Conservation (phyloP, 2,888 invertebrate species). For the Drosophila incognita region DNA sequence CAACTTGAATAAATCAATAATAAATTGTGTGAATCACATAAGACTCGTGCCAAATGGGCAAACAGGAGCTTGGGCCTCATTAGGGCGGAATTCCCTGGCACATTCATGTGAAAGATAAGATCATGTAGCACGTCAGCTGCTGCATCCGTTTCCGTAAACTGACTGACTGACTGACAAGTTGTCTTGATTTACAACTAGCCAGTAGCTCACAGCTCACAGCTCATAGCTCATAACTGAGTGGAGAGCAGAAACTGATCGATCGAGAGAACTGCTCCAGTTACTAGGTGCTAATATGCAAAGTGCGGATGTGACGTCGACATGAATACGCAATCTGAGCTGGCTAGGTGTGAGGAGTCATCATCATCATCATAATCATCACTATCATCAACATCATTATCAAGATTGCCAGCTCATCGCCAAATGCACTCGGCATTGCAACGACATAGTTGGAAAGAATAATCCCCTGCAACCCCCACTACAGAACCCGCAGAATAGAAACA, state of each 20-base stretch:
- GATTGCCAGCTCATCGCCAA: constrained; percentile 47
- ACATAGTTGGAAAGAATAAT: constrained; percentile 42
- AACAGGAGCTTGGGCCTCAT: constrained; percentile 55
- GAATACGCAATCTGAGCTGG: constrained; percentile 45
- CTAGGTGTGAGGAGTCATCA: not conserved
- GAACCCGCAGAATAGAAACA: constrained; percentile 21
- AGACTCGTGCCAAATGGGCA: constrained; percentile 33
- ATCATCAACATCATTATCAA: constrained; percentile 29
- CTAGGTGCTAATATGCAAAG: constrained; percentile 70
- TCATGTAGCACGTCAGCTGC: constrained; percentile 53
- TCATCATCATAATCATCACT: constrained; percentile 22
- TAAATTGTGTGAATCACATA: constrained; percentile 42
- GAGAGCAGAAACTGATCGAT: constrained; percentile 2
- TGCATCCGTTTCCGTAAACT: constrained; percentile 72
- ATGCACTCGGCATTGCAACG: constrained; percentile 65
- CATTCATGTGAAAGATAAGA: constrained; percentile 69
- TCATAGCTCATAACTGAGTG: not conserved
- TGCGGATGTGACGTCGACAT: constrained; percentile 53
- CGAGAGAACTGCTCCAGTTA: constrained; percentile 53
- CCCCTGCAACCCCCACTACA: not conserved
- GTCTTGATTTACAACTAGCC: constrained; percentile 4
- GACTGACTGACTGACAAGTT: constrained; percentile 13
- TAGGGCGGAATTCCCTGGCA: constrained; percentile 72
- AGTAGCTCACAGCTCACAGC: not conserved
- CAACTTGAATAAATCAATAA: constrained; percentile 44